Evolutionary conservation across 1,140 invertebrate species (phyloP).

Genomic region (Psix sp.): DNA sequence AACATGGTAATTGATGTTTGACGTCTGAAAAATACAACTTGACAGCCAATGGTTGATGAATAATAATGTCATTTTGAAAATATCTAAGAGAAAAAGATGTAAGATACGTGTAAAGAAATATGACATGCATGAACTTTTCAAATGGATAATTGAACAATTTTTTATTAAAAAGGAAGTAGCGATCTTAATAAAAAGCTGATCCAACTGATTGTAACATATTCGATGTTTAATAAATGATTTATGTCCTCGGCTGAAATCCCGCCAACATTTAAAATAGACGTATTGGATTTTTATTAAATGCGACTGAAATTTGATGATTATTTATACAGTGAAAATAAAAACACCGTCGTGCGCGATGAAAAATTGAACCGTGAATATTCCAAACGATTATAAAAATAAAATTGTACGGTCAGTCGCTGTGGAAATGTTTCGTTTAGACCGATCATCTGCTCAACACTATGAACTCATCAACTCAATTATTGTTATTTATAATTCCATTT

Average conservation of each 20-base stretch:
- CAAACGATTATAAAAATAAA: conserved; percentile 28
- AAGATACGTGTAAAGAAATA: background rate
- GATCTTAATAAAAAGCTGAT: conserved; percentile 33
- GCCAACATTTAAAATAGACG: conserved; percentile 48
- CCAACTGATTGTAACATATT: conserved; percentile 24
- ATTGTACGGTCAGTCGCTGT: conserved; percentile 13
- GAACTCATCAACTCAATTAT: conserved; percentile 11
- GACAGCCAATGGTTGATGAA: too few species aligned
- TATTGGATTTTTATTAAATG: conserved; percentile 56
- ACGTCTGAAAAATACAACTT: too few species aligned
- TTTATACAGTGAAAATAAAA: conserved; percentile 54
- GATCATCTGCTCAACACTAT: background rate
- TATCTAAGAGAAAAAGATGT: background rate
- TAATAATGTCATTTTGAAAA: too few species aligned
- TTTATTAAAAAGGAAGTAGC: conserved; percentile 48
- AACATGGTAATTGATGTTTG: too few species aligned
- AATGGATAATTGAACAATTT: conserved; percentile 21
- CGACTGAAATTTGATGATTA: conserved; percentile 49
- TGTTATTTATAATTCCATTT: conserved; percentile 19
- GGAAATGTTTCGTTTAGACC: conserved; percentile 16
- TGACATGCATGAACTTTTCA: background rate
- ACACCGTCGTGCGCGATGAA: conserved; percentile 33
- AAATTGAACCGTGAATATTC: conserved; percentile 35
- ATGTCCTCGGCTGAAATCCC: conserved; percentile 21
- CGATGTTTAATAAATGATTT: conserved; percentile 46